Percentiles rank a stretch among this genome's conserved stretches.
phyloP scores from a whole-genome alignment of 92 coral and sea anemone genomes.

The Muricea muricata region DNA sequence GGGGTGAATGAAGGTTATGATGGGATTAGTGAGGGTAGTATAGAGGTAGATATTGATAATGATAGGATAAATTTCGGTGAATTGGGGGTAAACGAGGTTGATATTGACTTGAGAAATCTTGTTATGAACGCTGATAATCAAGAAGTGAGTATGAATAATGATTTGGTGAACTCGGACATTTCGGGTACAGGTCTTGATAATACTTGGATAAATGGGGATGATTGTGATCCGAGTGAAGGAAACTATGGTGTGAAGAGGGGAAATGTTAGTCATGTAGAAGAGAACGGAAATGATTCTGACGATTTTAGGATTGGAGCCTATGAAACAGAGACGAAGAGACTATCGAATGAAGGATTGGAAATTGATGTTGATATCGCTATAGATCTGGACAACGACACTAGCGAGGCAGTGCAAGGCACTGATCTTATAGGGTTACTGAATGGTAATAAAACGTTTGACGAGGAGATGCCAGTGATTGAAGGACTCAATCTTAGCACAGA shows the following conservation, averaged over 20 bases:
- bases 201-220: too few species aligned
- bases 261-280: too few species aligned
- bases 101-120: neutral
- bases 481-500: neutral
- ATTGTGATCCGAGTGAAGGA: neutral
- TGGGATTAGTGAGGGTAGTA: neutral
- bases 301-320: too few species aligned
- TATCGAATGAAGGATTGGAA: too few species aligned
- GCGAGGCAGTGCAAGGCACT: too few species aligned
- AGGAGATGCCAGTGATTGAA: too few species aligned
- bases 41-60: neutral
- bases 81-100: neutral
- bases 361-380: too few species aligned
- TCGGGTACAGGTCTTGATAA: neutral
- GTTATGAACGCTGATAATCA: neutral
- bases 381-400: too few species aligned
- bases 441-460: neutral
- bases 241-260: too few species aligned
- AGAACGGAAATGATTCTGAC: too few species aligned
- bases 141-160: neutral
- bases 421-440: too few species aligned
- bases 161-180: neutral
- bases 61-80: neutral
- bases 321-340: too few species aligned
- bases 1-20: neutral